Percentiles rank a stretch among this genome's conserved stretches.
These are phyloP conservation scores for Euglossa dilemma DNA, from an alignment of 1,140 invertebrate genomes.

Conservation along the genomic window DNA sequence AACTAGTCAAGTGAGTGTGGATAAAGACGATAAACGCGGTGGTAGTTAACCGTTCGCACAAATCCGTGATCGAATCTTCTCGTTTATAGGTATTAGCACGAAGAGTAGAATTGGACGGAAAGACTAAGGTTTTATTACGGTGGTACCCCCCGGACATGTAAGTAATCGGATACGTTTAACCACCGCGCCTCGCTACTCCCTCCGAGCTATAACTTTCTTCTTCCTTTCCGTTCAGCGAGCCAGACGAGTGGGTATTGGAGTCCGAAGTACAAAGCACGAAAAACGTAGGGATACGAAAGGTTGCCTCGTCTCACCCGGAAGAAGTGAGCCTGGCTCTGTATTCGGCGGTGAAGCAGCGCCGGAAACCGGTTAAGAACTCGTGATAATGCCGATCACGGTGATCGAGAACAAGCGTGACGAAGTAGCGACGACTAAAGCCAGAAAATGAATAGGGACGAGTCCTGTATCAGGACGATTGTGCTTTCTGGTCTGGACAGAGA, in stretches of 20 bases:
- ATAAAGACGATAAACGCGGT: no score
- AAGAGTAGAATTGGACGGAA: slow-evolving; percentile 85
- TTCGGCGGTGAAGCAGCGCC: slow-evolving; percentile 78
- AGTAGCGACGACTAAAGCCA: slow-evolving; percentile 41
- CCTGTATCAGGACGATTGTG: slow-evolving; percentile 40
- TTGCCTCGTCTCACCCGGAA: slow-evolving; percentile 77
- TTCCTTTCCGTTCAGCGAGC: slow-evolving; percentile 78
- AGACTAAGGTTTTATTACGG: slow-evolving; percentile 85
- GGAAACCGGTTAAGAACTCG: slow-evolving; percentile 78
- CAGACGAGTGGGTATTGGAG: slow-evolving; percentile 86
- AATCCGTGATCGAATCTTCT: neutral
- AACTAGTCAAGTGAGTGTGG: slow-evolving; percentile 85
- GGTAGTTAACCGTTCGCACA: no score
- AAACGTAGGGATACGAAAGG: slow-evolving; percentile 82
- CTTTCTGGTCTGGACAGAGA: slow-evolving; percentile 47
- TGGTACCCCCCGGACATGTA: slow-evolving; percentile 89
- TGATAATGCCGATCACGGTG: slow-evolving; percentile 66
- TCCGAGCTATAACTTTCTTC: no score
- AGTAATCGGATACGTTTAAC: slow-evolving; percentile 71
- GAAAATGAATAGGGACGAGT: slow-evolving; percentile 35
- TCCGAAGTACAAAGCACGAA: slow-evolving; percentile 83
- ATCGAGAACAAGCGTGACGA: slow-evolving; percentile 51
- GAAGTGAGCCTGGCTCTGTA: slow-evolving; percentile 76
- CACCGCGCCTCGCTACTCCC: no score
- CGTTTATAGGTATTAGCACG: slow-evolving; percentile 84